Conservation (phyloP, 2,888 invertebrate genomes). For the Pristionchus japonicus region DNA sequence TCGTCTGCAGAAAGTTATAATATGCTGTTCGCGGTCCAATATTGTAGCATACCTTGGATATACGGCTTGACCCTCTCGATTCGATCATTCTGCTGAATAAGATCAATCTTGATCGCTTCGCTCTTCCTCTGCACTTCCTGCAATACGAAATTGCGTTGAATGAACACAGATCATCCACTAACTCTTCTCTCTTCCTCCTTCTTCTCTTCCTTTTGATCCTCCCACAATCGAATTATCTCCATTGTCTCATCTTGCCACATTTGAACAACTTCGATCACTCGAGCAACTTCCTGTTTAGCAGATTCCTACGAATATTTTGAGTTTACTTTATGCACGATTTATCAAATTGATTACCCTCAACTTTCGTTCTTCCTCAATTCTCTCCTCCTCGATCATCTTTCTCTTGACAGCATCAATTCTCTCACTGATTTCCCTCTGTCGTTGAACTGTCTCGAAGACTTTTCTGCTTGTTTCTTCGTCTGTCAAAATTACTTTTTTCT, state of each 20-base stretch:
- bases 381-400: background rate
- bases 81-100: background rate
- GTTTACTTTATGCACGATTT: background rate
- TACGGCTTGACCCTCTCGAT: background rate
- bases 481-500: background rate
- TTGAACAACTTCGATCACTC: slow-evolving; percentile 49
- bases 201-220: slow-evolving; percentile 1
- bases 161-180: no score
- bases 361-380: background rate
- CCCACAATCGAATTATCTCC: slow-evolving; percentile 51
- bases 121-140: background rate
- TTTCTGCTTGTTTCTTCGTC: background rate
- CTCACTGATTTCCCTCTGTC: background rate
- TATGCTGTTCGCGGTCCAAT: background rate
- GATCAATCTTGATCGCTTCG: background rate
- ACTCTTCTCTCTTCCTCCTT: slow-evolving; percentile 4
- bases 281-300: background rate
- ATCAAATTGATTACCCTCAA: background rate
- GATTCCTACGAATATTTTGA: background rate
- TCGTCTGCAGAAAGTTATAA: background rate
- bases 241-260: slow-evolving; percentile 55
- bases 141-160: background rate
- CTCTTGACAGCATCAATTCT: background rate
- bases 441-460: background rate
- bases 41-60: background rate